These are phyloP conservation scores for Hybos culiciformis DNA, from an alignment of 2,888 invertebrate species.

Conservation along the genomic window DNA sequence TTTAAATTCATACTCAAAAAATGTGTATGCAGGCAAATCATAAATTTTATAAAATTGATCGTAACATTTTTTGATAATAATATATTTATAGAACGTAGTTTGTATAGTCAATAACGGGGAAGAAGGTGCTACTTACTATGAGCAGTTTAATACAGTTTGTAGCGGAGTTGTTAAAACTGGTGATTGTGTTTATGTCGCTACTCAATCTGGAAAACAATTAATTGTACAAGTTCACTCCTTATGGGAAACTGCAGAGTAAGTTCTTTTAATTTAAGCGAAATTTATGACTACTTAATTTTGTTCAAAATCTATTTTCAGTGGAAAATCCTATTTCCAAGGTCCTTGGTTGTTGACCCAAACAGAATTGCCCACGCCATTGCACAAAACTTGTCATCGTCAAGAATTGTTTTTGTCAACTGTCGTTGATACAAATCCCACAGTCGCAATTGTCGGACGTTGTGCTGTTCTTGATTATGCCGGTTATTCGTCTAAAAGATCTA, in stretches of 20 bases:
- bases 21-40: no score
- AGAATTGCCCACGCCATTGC: conserved; percentile 70
- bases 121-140: conserved; percentile 74
- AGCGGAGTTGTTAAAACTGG: conserved; percentile 76
- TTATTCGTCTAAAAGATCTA: conserved; percentile 79
- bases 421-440: conserved; percentile 81
- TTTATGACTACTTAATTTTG: conserved; percentile 2
- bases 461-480: conserved; percentile 80
- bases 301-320: conserved; percentile 41
- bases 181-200: conserved; percentile 90
- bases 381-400: conserved; percentile 77
- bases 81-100: conserved; percentile 55
- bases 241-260: conserved; percentile 81
- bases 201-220: conserved; percentile 77
- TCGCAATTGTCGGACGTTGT: conserved; percentile 84
- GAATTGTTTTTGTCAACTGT: conserved; percentile 84
- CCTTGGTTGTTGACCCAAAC: conserved; percentile 83
- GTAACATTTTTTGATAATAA: neutral
- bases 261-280: conserved; percentile 17
- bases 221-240: conserved; percentile 88
- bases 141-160: conserved; percentile 79
- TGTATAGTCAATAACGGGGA: conserved; percentile 56
- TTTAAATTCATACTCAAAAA: no score
- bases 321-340: conserved; percentile 83
- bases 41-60: neutral